These are phyloP conservation scores for Osmerus mordax DNA, from an alignment of 2,113 vertebrate species.

Conservation along the genomic window DNA sequence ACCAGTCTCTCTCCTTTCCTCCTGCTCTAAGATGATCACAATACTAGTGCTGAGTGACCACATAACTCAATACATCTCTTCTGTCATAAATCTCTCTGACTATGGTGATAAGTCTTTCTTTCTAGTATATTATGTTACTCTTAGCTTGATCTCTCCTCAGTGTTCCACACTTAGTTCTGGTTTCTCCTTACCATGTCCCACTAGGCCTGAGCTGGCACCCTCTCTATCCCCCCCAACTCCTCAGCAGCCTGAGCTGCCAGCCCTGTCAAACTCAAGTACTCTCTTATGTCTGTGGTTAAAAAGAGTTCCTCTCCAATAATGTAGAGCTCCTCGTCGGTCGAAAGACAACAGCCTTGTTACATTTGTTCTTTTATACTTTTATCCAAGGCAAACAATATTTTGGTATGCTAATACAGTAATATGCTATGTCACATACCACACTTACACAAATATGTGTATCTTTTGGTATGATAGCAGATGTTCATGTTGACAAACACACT, in stretches of 20 bases:
- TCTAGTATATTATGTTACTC: neutral
- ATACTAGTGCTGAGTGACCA: too few relatives aligned
- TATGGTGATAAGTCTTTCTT: conserved; percentile 25
- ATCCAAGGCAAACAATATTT: too few relatives aligned
- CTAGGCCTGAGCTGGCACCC: neutral
- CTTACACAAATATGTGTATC: too few relatives aligned
- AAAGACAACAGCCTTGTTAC: too few relatives aligned
- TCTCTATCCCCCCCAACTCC: neutral
- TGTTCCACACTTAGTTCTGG: neutral
- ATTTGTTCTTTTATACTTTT: too few relatives aligned
- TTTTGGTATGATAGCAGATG: too few relatives aligned
- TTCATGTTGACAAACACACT: too few relatives aligned
- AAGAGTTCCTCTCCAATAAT: conserved; percentile 38
- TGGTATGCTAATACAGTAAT: too few relatives aligned
- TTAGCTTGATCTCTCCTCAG: conserved; percentile 16
- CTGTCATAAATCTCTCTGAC: conserved; percentile 1
- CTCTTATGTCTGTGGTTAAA: conserved; percentile 54
- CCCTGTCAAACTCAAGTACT: conserved; percentile 25
- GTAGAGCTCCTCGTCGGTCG: too few relatives aligned
- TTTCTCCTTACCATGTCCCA: conserved; percentile 38
- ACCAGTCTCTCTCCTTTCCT: too few relatives aligned
- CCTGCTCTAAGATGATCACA: too few relatives aligned
- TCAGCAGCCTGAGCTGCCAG: conserved; percentile 25
- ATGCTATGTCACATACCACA: too few relatives aligned
- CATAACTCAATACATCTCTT: neutral